Base-by-base conservation (phyloP, 2,888 invertebrate genomes). In the Gymnocheta viridis region DNA sequence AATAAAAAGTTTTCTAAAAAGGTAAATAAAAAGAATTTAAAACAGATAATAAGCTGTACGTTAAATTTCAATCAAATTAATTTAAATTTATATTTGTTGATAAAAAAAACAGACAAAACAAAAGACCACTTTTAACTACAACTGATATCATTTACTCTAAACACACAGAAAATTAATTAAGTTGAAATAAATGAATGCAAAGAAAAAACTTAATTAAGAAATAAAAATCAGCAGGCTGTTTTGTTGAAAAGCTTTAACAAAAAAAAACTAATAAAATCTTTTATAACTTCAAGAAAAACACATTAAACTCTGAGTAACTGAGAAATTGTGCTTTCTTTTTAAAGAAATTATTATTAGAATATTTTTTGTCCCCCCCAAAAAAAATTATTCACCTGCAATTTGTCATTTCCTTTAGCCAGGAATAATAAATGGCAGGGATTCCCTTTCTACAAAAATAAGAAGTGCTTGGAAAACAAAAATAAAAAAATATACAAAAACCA, bases 311-410 rank as follows among this genome's bases (percentile, higher is more conserved):
- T 17, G 27, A n/a, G n/a, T n/a, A n/a, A n/a, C n/a, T n/a, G n/a
- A n/a, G n/a, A n/a, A n/a, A n/a, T 2, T 10, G 12, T 0, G 14
- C 24, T 10, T 24, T 38, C 1, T 17, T 27, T 64, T 62, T 2
- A 49, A 47, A 32, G n/a, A 47, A 60, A 47, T 24, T 29, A 2
- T 19, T 41, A 17, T 32, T 29, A 10, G 7, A 56, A 32, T 14
- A 14, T 14, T 24, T 49, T 32, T 49, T 6, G 14, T 41, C 19
- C 4, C 12, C 6, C 3, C 38, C 17, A 22, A 14, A 10, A 9
- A 27, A 27, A 56, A 27, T 64, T 66, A 41, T n/a, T n/a, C 51
- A 74, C 9, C 38, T 32, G 44, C n/a, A 54, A 66, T 66, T 76
- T 76, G 41, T 66, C 54, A 76, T 54, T 54, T 66, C 0, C 44